Evolutionary conservation across 2,888 invertebrate genomes (phyloP), one percentile per base, ranked within the genome.

Genomic region (Eristalinus aeneus): DNA sequence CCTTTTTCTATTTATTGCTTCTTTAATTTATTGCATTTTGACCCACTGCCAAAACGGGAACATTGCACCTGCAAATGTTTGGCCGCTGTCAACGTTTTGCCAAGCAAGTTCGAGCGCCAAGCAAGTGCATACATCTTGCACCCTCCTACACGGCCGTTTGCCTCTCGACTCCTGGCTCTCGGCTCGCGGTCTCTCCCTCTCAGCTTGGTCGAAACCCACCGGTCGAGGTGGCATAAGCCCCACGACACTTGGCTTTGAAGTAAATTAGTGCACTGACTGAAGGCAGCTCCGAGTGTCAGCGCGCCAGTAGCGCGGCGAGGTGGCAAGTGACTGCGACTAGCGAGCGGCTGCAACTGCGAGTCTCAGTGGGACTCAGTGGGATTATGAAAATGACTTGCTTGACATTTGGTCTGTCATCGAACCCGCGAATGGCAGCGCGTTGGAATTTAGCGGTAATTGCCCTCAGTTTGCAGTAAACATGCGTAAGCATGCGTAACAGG

Each of bases 41-140:
- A 86, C 82, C 77, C 77, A 86, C 46, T 82, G 86, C 86, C 86
- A 86, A 86, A 86, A 71, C 34, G 86, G 82, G 82, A 82, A 82
- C 86, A 82, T 86, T 86, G 86, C 86, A 86, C 86, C 86, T 86
- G 86, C 86, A 86, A 85, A 78, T 86, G 86, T 78, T 86, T 86
- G 77, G 86, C 69, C 71, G 82, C 86, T 82, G 86, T 86, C 86
- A 86, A 86, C 86, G 69, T 77, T 86, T 86, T 82, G 77, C 82
- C 82, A 82, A 74, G 69, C 86, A 71, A 74, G 74, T 46, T 74
- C 77, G 78, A 86, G 86, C 86, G 82, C 86, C 86, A 86, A 82
- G 74, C 86, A 86, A 86, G 86, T 86, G 86, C 77, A 86, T 82
- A 77, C 65, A 86, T 86, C 54, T 71, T 78, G 46, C 68, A 74